Conservation (phyloP, 2,113 vertebrate species). For the Centrocercus urophasianus region DNA sequence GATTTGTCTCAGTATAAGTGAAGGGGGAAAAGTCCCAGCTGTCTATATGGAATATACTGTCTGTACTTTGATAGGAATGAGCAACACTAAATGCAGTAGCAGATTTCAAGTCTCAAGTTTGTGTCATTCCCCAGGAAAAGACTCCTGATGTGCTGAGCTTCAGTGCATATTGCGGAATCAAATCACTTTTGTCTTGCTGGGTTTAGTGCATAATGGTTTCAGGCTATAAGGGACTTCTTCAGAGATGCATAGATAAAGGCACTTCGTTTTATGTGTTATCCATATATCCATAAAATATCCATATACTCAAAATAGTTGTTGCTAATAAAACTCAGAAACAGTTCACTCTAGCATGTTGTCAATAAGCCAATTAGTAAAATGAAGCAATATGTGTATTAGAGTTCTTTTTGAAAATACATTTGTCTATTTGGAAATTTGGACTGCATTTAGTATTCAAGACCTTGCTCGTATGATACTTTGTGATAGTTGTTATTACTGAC, state of each 20-base stretch:
- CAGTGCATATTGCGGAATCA: background rate
- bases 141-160: background rate
- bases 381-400: conserved; percentile 1
- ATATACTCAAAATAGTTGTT: background rate
- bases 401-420: conserved; percentile 8
- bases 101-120: background rate
- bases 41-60: background rate
- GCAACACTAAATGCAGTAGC: background rate
- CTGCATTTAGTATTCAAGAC: background rate
- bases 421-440: background rate
- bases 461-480: background rate
- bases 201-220: background rate
- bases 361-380: conserved; percentile 36
- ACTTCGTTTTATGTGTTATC: background rate
- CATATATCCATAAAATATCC: background rate
- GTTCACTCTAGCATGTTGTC: background rate
- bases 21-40: background rate
- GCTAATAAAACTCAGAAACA: background rate
- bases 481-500: conserved; percentile 5
- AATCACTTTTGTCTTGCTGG: background rate
- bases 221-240: background rate
- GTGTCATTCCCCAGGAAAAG: background rate
- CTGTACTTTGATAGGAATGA: background rate
- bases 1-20: background rate
- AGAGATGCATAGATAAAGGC: background rate